A percentile compares a stretch with the other conserved stretches of the same genome.
phyloP scores from a whole-genome alignment of 2,797 vertebrate species.

The Thripadectes ignobilis region DNA sequence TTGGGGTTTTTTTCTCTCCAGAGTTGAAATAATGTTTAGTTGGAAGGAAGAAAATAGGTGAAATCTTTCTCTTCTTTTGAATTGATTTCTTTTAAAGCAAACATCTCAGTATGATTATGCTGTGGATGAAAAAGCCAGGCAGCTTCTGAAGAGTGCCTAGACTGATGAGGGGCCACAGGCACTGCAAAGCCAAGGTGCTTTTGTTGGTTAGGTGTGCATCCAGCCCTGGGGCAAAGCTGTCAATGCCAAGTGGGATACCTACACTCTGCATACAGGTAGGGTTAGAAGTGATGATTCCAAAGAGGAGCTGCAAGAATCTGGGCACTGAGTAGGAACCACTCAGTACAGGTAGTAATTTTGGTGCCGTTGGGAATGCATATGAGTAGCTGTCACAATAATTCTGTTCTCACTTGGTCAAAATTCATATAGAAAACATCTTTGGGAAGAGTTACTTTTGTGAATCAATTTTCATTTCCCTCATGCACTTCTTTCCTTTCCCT shows the following conservation, averaged over 20 bases:
- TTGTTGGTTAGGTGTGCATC: neutral
- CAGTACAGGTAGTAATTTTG: neutral
- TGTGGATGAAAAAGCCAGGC: neutral
- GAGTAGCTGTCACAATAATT: neutral
- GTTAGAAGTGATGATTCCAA: neutral
- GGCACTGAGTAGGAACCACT: neutral
- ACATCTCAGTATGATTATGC: neutral
- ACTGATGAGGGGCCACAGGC: neutral
- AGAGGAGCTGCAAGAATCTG: neutral
- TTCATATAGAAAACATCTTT: neutral
- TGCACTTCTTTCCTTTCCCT: neutral
- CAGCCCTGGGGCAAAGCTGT: neutral
- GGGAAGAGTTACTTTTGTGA: neutral
- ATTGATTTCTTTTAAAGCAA: neutral
- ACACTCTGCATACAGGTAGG: neutral
- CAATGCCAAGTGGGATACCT: neutral
- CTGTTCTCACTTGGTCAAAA: neutral
- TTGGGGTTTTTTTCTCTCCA: fast-evolving
- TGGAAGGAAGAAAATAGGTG: neutral
- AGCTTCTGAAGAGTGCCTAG: neutral
- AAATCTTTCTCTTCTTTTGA: neutral
- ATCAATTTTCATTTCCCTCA: neutral
- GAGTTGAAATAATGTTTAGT: neutral
- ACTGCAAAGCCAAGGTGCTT: neutral
- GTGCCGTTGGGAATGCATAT: neutral